Evolutionary conservation across 2,888 invertebrate genomes (phyloP).

Genomic region (Lysandra coridon): DNA sequence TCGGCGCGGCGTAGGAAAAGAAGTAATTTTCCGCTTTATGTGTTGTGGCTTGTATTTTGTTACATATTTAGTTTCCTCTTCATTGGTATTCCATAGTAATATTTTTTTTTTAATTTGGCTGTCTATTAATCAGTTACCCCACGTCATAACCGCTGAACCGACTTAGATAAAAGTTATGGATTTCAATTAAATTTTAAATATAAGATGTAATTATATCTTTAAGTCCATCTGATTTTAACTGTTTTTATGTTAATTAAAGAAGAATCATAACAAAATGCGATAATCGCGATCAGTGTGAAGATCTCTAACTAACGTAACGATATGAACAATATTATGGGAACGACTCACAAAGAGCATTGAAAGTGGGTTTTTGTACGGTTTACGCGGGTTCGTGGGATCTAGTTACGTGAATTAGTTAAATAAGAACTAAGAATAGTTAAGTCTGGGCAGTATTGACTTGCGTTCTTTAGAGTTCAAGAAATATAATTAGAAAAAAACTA

Average conservation of each 20-base stretch:
- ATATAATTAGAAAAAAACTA: neutral
- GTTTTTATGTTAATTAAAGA: neutral
- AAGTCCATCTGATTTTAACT: neutral
- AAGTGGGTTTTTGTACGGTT: constrained; percentile 10
- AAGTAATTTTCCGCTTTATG: too few species aligned
- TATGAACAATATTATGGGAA: constrained; percentile 13
- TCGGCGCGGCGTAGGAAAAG: too few species aligned
- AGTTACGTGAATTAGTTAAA: neutral
- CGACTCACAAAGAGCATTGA: neutral
- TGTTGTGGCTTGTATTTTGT: too few species aligned
- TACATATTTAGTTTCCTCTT: too few species aligned
- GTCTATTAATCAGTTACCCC: too few species aligned
- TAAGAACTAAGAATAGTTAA: neutral
- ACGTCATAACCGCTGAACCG: too few species aligned
- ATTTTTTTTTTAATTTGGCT: too few species aligned
- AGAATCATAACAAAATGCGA: neutral
- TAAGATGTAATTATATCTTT: too few species aligned
- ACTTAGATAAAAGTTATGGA: too few species aligned
- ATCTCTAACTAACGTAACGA: neutral
- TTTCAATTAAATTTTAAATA: too few species aligned
- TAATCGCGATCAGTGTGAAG: neutral
- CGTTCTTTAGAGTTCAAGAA: neutral
- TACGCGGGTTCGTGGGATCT: neutral
- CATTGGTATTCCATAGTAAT: too few species aligned
- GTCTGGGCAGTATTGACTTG: neutral